Conservation (phyloP, 2,797 vertebrate species). For the Anguilla pacifica region DNA sequence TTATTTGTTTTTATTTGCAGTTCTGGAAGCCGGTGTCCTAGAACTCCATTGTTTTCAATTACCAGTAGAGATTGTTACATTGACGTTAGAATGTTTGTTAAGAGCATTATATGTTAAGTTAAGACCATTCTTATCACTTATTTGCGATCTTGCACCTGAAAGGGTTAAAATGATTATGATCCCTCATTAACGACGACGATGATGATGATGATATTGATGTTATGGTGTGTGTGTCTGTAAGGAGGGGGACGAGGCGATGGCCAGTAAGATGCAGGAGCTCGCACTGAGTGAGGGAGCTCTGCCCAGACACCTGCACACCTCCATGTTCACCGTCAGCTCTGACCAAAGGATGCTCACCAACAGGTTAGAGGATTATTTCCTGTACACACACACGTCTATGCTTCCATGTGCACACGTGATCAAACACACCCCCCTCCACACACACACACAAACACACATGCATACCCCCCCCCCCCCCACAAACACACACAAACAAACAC, state of each 20-base stretch:
- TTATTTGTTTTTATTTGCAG: no score
- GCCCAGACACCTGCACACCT: constrained; percentile 93
- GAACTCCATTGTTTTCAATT: no score
- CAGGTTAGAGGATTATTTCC: constrained; percentile 73
- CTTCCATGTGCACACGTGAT: neutral
- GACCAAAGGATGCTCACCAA: constrained; percentile 99
- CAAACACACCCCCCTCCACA: neutral
- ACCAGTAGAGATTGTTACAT: no score
- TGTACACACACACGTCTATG: neutral
- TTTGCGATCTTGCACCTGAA: no score
- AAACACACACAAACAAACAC: neutral
- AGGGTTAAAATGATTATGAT: neutral
- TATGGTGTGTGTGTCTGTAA: constrained; percentile 54
- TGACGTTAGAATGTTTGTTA: no score
- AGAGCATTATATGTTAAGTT: no score
- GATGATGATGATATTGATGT: neutral
- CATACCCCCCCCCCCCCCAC: neutral
- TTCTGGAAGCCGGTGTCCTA: no score
- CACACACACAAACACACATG: neutral
- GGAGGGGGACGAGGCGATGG: constrained; percentile 99
- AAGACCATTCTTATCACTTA: no score
- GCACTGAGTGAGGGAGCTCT: constrained; percentile 97
- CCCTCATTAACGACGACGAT: neutral
- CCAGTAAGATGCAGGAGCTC: constrained; percentile 98
- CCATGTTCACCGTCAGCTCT: constrained; percentile 94